These are phyloP conservation scores for Poecilia latipinna DNA, from an alignment of 2,113 vertebrate genomes.

Conservation along the genomic window DNA sequence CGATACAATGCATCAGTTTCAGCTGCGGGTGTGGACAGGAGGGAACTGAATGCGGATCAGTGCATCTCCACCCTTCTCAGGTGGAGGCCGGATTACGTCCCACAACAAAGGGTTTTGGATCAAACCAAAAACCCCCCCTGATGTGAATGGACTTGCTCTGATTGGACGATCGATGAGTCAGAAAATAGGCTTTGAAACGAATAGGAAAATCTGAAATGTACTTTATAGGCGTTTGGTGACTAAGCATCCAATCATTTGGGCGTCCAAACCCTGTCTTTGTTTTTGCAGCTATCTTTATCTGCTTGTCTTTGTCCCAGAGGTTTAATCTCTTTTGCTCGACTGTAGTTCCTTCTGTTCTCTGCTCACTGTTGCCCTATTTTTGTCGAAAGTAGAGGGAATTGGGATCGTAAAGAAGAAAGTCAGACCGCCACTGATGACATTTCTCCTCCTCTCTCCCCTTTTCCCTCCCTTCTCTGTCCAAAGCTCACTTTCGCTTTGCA, in stretches of 20 bases:
- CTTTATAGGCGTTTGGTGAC: not conserved
- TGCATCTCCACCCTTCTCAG: constrained; percentile 34
- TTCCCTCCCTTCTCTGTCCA: constrained; percentile 23
- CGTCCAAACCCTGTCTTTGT: not conserved
- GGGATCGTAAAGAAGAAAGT: constrained; percentile 69
- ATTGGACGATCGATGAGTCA: not conserved
- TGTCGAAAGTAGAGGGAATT: constrained; percentile 71
- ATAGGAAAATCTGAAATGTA: not conserved
- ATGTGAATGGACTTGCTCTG: not conserved
- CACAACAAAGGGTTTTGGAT: constrained; percentile 11
- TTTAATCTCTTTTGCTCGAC: not conserved
- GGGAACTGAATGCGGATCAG: constrained; percentile 15
- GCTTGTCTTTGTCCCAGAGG: not conserved
- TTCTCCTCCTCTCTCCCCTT: constrained; percentile 39
- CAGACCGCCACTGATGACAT: constrained; percentile 56
- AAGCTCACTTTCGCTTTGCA: constrained; percentile 15
- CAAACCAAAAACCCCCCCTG: not conserved
- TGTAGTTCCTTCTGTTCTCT: constrained; percentile 14
- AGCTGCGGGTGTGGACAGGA: constrained; percentile 46
- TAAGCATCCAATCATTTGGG: not conserved
- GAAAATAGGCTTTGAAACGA: not conserved
- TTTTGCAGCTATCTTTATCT: constrained; percentile 36
- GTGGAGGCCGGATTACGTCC: constrained; percentile 28
- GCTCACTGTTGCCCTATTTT: constrained; percentile 70
- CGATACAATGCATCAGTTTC: constrained; percentile 22